Base-by-base conservation (phyloP, 2,113 vertebrate species). In the Verasper variegatus region DNA sequence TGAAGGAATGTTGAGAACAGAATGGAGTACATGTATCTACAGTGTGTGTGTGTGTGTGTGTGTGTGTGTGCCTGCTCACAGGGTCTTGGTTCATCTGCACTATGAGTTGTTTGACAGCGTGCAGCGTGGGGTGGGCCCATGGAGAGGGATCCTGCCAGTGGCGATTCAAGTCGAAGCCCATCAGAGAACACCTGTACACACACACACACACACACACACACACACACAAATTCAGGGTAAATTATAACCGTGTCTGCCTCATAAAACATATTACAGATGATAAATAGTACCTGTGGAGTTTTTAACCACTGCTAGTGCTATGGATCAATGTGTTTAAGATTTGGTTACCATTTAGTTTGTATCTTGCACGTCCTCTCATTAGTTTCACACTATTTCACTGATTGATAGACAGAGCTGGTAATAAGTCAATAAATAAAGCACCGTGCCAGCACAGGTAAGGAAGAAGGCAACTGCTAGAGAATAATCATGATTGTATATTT, bases 111-210 rank as follows among this genome's bases (percentile, higher is more conserved):
- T 99, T 98, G 83, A 99, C 96, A 58, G 96, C 97, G 1, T 99
- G 95, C 59, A 99, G 94, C 0, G 98, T 99, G 14, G 98, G 98
- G 63, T 99, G 97, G 52, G 96, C 97, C 98, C 97, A 98, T 0
- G 96, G 96, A 81, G 97, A 99, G 2, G 98, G 97, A 82, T 98
- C 97, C 80, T 97, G 95, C 97, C 98, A 99, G 92, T 98, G 97
- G 26, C 97, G 96, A 91, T 99, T 99, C 91, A 99, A 93, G 91
- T 99, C 97, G 31, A 99, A 98, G 3, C 98, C 97, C 97, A 99
- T 97, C 90, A 99, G 89, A 78, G 97, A 99, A 92, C 97, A 99
- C 94, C 97, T 99, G 92, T 68, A 69, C 1, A 88, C 76, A 87
- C 24, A 81, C 58, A 76, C 45, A 81, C 55, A 72, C 60, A 83